Evolutionary conservation across 1,140 invertebrate genomes (phyloP).

Genomic region (Colletes gigas): DNA sequence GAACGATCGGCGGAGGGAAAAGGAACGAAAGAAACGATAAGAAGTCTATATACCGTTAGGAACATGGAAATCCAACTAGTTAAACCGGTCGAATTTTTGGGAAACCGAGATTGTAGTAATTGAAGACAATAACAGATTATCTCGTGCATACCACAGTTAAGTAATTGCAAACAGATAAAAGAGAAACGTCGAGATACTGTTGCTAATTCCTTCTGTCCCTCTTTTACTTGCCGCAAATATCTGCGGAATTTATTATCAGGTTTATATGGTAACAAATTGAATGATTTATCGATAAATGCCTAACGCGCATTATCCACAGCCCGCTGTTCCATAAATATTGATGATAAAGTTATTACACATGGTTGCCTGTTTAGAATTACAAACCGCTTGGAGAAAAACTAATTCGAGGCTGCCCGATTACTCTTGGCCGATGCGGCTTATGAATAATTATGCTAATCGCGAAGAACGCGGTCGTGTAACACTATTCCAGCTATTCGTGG

Average conservation of each 20-base stretch:
- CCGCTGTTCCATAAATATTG: neutral
- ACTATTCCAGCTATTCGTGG: neutral
- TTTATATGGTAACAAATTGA: neutral
- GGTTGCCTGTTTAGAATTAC: conserved; percentile 19
- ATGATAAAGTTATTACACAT: neutral
- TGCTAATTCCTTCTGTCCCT: neutral
- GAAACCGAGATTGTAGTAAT: conserved; percentile 19
- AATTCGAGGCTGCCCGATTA: neutral
- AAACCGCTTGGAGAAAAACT: conserved; percentile 1
- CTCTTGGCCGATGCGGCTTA: neutral
- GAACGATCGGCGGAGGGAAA: conserved; percentile 46
- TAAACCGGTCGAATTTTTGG: conserved; percentile 66
- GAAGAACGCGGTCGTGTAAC: neutral
- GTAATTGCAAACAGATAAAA: no score
- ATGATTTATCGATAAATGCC: neutral
- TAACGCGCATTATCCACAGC: no score
- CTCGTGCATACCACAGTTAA: neutral
- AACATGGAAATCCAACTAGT: conserved; percentile 44
- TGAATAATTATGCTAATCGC: conserved; percentile 9
- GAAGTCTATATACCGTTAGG: conserved; percentile 55
- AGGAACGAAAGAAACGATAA: conserved; percentile 32
- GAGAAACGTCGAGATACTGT: no score
- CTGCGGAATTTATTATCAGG: no score
- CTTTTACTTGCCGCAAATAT: no score
- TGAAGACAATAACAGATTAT: conserved; percentile 2